Percentiles rank a stretch among this genome's conserved stretches.
phyloP scores from a whole-genome alignment of 2,797 vertebrate species.

The Myioborus melanocephalus region DNA sequence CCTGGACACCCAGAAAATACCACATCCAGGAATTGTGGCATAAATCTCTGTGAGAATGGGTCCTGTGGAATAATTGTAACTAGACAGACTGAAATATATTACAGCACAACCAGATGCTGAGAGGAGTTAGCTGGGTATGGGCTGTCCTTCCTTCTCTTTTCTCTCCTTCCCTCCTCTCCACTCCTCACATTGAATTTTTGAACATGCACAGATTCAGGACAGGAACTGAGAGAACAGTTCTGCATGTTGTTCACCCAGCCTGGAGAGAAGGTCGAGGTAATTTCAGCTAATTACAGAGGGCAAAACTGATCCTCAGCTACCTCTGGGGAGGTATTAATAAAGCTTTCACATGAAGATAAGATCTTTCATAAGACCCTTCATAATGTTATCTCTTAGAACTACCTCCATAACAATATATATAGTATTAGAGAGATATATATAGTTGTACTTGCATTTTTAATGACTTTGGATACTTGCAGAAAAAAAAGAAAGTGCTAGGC shows the following conservation, averaged over 20 bases:
- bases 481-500: conserved; percentile 30
- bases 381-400: conserved; percentile 32
- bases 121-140: neutral
- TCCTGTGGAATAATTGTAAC: neutral
- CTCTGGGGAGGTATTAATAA: conserved; percentile 33
- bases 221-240: neutral
- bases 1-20: no score
- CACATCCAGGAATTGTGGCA: neutral
- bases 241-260: neutral
- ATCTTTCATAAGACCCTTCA: conserved; percentile 51
- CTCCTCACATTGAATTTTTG: neutral
- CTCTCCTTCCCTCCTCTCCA: neutral
- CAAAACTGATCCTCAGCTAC: conserved; percentile 13
- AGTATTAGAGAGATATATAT: conserved; percentile 46
- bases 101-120: neutral
- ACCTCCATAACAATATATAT: conserved; percentile 56
- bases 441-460: conserved; percentile 57
- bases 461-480: neutral
- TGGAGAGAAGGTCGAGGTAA: conserved; percentile 12
- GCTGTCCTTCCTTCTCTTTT: neutral
- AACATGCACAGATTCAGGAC: neutral
- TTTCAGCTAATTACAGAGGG: conserved; percentile 45
- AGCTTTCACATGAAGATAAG: conserved; percentile 47
- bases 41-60: neutral
- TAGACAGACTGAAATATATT: neutral